These are phyloP conservation scores for Arrhopalites spinosus DNA, from an alignment of 2,888 invertebrate species.

Conservation along the genomic window DNA sequence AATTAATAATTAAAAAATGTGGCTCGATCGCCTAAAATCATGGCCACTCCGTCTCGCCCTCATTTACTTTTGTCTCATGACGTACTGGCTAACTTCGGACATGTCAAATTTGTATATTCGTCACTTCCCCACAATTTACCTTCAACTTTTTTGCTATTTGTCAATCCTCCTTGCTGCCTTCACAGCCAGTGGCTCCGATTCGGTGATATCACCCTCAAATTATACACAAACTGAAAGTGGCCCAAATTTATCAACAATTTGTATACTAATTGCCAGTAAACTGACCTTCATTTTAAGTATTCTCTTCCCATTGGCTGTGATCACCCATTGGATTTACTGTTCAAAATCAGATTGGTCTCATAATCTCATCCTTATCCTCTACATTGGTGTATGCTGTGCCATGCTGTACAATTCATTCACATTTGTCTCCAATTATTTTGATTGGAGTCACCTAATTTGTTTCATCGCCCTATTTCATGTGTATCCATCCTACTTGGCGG, in stretches of 20 bases:
- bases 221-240: background rate
- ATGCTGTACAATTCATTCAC: background rate
- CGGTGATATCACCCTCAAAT: background rate
- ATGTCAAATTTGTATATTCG: background rate
- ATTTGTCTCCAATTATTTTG: background rate
- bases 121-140: background rate
- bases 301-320: background rate
- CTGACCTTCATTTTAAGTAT: background rate
- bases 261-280: background rate
- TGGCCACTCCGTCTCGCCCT: background rate
- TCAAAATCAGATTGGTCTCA: background rate
- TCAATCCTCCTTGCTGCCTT: background rate
- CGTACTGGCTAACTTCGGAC: background rate
- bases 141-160: background rate
- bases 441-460: background rate
- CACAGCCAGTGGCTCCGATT: background rate
- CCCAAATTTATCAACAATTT: too few relatives aligned
- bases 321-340: slow-evolving; percentile 1
- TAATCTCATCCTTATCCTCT: background rate
- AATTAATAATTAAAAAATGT: background rate
- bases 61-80: background rate
- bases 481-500: background rate
- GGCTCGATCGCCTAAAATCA: background rate
- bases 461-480: background rate
- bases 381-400: background rate